A percentile compares a stretch with the other conserved stretches of the same genome.
Evolutionary conservation across 2,797 vertebrate genomes (phyloP).

Genomic region (Semaprochilodus insignis): DNA sequence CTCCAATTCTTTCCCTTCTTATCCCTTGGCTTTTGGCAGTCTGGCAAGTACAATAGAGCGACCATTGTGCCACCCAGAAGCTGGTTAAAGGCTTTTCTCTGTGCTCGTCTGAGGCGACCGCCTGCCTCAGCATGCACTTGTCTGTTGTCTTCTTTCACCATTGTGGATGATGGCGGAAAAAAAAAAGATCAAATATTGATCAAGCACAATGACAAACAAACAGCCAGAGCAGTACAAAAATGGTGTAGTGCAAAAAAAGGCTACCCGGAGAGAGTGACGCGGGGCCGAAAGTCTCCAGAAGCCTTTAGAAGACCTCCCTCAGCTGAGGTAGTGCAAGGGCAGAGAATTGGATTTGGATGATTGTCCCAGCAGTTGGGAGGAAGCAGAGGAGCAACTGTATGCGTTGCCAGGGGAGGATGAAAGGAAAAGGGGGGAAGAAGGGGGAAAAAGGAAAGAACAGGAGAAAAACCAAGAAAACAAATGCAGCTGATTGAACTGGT

Average conservation of each 20-base stretch:
- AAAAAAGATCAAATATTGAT: constrained; percentile 75
- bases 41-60: constrained; percentile 53
- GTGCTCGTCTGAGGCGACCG: constrained; percentile 37
- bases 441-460: too few species aligned
- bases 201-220: constrained; percentile 67
- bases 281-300: constrained; percentile 12
- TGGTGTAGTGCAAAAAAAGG: constrained; percentile 13
- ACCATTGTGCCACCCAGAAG: constrained; percentile 56
- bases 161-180: constrained; percentile 64
- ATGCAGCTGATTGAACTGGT: too few species aligned
- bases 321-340: constrained; percentile 13
- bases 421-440: too few species aligned
- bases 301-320: constrained; percentile 24
- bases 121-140: constrained; percentile 41
- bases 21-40: constrained; percentile 50
- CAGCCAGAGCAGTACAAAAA: constrained; percentile 16
- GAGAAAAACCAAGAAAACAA: too few species aligned
- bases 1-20: constrained; percentile 47
- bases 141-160: constrained; percentile 52
- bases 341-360: constrained; percentile 45
- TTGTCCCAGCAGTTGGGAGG: constrained; percentile 19
- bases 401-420: too few species aligned
- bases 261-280: background rate
- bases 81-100: constrained; percentile 64
- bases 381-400: too few species aligned